Conservation (phyloP, 2,797 vertebrate genomes). For the Smutsia temminckii region DNA sequence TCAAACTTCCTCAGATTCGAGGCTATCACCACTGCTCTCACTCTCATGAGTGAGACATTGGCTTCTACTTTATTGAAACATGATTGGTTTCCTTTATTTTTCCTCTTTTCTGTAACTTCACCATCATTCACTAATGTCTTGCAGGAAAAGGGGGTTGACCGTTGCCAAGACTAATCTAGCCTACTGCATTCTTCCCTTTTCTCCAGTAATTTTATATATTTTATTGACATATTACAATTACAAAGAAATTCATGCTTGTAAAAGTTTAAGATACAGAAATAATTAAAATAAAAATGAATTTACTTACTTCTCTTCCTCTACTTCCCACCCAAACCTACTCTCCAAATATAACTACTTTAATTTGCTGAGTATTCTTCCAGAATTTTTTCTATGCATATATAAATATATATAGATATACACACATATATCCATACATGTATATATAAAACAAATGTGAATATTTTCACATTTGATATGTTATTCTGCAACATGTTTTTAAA, state of each 20-base stretch:
- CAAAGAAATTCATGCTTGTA: not conserved
- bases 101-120: not conserved
- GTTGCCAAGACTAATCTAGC: not conserved
- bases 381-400: not conserved
- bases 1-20: not conserved
- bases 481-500: not conserved
- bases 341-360: not conserved
- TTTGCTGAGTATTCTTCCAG: not conserved
- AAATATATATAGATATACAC: not conserved
- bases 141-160: not conserved
- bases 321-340: not conserved
- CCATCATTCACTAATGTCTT: not conserved
- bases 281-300: not conserved
- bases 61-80: not conserved
- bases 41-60: not conserved
- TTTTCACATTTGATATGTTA: not conserved
- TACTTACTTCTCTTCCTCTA: not conserved
- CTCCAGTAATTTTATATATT: constrained; percentile 1
- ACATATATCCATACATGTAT: not conserved
- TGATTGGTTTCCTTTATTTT: not conserved
- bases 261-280: not conserved
- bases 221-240: not conserved
- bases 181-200: not conserved
- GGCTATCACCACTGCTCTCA: not conserved
- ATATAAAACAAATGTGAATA: not conserved